phyloP scores from a whole-genome alignment of 2,113 vertebrate genomes.

The Tretioscincus oriximinensis region DNA sequence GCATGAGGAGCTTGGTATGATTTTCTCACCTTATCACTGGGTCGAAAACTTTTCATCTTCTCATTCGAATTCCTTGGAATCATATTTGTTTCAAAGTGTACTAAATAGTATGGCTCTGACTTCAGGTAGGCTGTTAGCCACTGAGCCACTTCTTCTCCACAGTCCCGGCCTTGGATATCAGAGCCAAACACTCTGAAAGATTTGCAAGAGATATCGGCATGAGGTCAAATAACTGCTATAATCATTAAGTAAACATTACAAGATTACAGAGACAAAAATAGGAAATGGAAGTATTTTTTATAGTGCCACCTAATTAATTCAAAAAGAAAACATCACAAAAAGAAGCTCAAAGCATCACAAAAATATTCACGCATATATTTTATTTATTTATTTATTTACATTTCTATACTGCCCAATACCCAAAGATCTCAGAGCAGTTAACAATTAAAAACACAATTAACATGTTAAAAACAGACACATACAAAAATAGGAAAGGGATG shows the following conservation, averaged over 20 bases:
- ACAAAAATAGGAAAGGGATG: no score
- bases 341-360: neutral
- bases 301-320: neutral
- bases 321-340: neutral
- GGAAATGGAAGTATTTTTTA: neutral
- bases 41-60: slow-evolving; percentile 38
- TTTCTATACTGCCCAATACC: no score
- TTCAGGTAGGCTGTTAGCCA: slow-evolving; percentile 84
- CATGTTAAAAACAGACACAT: no score
- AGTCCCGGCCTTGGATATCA: slow-evolving; percentile 87
- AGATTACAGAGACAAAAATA: neutral
- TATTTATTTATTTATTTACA: no score
- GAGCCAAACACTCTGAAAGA: slow-evolving; percentile 76
- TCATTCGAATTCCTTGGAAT: slow-evolving; percentile 67
- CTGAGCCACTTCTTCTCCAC: slow-evolving; percentile 81
- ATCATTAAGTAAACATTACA: neutral
- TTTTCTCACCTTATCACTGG: slow-evolving; percentile 65
- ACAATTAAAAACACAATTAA: no score
- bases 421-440: no score
- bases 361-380: no score
- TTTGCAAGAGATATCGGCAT: neutral
- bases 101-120: slow-evolving; percentile 76
- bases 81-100: slow-evolving; percentile 88
- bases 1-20: neutral
- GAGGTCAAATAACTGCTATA: neutral